Evolutionary conservation across 2,888 invertebrate species (phyloP).

Genomic region (Eupithecia tripunctaria): DNA sequence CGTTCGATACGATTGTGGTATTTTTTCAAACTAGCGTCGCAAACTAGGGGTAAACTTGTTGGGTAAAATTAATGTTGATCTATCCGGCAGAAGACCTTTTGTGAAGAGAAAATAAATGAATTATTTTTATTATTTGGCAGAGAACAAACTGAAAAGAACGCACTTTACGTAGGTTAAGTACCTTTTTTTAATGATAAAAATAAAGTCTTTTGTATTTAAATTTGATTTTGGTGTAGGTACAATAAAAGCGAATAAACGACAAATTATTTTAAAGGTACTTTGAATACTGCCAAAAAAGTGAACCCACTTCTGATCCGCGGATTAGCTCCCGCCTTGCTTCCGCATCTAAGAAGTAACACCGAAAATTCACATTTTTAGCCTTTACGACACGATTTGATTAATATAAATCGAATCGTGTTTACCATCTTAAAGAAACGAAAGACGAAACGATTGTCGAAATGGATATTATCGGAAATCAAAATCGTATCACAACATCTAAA

Average conservation of each 20-base stretch:
- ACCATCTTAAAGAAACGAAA: too few relatives aligned
- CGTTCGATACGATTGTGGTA: conserved; percentile 3
- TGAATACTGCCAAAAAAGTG: neutral
- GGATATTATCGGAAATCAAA: neutral
- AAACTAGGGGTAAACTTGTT: neutral
- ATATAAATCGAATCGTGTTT: too few relatives aligned
- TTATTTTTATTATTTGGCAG: neutral
- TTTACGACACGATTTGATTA: neutral
- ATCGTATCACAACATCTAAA: neutral
- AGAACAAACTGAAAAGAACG: too few relatives aligned
- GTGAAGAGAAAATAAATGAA: too few relatives aligned
- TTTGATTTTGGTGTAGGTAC: neutral
- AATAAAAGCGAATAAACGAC: neutral
- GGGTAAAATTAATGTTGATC: neutral
- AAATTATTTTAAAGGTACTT: neutral
- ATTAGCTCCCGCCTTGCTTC: neutral
- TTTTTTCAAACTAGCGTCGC: neutral
- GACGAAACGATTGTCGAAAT: too few relatives aligned
- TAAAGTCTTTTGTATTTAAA: too few relatives aligned
- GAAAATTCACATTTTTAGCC: neutral
- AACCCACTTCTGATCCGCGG: neutral
- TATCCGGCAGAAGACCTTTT: too few relatives aligned
- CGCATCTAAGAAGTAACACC: neutral
- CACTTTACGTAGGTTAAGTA: too few relatives aligned
- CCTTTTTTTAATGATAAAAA: too few relatives aligned